Evolutionary conservation across 2,113 vertebrate species (phyloP).

Genomic region (Myotis brandtii): DNA sequence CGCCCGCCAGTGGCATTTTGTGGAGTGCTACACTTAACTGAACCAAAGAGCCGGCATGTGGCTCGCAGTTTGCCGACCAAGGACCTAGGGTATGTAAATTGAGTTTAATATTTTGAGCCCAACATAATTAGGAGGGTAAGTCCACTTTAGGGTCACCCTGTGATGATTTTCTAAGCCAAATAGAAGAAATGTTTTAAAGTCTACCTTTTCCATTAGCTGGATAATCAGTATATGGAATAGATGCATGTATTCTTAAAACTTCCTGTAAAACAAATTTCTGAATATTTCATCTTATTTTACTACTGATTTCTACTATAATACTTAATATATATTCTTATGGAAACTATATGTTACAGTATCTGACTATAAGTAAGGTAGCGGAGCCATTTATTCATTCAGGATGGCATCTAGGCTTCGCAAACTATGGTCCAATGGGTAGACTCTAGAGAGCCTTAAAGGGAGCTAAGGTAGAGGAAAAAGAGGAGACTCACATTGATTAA

Average conservation of each 20-base stretch:
- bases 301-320: not conserved
- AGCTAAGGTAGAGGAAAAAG: not conserved
- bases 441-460: not conserved
- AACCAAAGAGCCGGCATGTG: no score
- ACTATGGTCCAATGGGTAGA: not conserved
- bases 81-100: not conserved
- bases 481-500: not conserved
- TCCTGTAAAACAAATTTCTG: constrained; percentile 49
- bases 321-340: not conserved
- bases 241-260: not conserved
- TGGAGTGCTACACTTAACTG: no score
- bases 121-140: not conserved
- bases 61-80: no score
- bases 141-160: not conserved
- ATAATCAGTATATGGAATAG: not conserved
- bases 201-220: not conserved
- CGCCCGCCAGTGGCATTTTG: no score
- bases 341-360: not conserved
- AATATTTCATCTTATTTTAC: constrained; percentile 36
- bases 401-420: not conserved
- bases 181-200: constrained; percentile 32
- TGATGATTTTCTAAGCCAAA: constrained; percentile 48
- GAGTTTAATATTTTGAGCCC: constrained; percentile 18
- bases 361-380: not conserved
- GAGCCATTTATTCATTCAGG: not conserved